Evolutionary conservation across 2,113 vertebrate genomes (phyloP), one percentile per base, ranked within the genome.

Genomic region (Elephantulus edwardii): DNA sequence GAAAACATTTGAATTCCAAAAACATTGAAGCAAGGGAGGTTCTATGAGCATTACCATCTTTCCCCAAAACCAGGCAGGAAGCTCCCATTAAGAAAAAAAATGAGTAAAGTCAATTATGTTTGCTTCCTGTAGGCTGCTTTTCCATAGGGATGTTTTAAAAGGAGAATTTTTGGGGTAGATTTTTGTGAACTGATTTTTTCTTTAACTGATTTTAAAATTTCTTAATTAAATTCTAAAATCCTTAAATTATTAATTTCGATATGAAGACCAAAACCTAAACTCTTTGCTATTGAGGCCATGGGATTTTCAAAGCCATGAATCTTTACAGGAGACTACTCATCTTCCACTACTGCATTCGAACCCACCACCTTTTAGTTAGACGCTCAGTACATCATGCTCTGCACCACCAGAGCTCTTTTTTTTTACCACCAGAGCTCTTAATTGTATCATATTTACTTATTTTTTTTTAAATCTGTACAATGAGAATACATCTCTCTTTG

Each of bases 1-100:
- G 76, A 81, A 92, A 91, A 88, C 26, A 8, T 35, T 33, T 54
- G 68, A 64, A 75, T 78, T 89, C 54, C n/a, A 56, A 35, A 90
- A 84, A 30, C 44, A 54, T 5, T 38, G 14, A 64, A 50, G 72
- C 46, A 58, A 75, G 62, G 44, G 42, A 68, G 66, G 77, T 56
- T 22, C 19, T 54, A 24, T 24, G 35, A 77, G n/a, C 4, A 68
- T 79, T 40, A 82, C 80, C 71, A 40, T 6, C 33, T 68, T 76
- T 46, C 80, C 38, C 62, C 22, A 62, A 75, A 91, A 16, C 35
- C 28, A 86, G 33, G 7, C 30, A 70, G 82, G 54, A 86, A 74
- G 24, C 26, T 38, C 70, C 78, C 3, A 52, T 52, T 42, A 81
- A 80, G 74, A 79, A 14, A 7, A 54, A n/a, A 60, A 74, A 64